Base-by-base conservation (phyloP, 2,888 invertebrate genomes). In the Meteorus cinctellus region DNA sequence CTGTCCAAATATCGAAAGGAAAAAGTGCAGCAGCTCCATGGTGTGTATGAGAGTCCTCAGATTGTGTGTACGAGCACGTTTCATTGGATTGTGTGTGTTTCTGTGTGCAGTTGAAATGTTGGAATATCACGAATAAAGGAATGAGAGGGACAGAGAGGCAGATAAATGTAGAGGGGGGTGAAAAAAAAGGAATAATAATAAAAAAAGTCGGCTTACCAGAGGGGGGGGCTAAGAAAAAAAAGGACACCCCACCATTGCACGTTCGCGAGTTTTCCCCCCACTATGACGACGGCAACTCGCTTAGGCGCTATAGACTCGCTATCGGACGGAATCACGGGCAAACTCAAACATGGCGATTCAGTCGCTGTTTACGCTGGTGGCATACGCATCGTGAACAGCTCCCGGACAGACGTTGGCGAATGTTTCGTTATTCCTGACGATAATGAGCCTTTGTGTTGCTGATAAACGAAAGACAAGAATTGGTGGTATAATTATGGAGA, bases 401-500 rank as follows among this genome's bases (percentile, higher is more conserved):
- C 72, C 80, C 78, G 74, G 51, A 74, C 81, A 78, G 76, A 68
- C 82, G 79, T 77, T 73, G 77, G 71, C 82, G 77, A 76, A 78
- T 78, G 76, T 81, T 77, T 59, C 75, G 66, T 78, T 80, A 70
- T 78, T 81, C 81, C 81, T 92, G 92, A 93, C 92, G 93, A 92
- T 78, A 76, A 90, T 90, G 84, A 84, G 85, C 83, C 84, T 69
- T 82, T 84, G 86, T 87, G 86, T 83, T 80, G 82, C 80, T 76
- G 81, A 77, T 68, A 82, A 85, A 80, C 81, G 82, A 78, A 82
- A 79, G 76, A 83, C 84, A 80, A 80, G 82, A 76, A 74, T 83
- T 55, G 83, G 85, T 83, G 86, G 87, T 77, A 83, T 81, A 75
- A 86, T 83, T 76, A 88, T 88, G 87, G 87, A 89, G 84, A 82